Evolutionary conservation across 2,113 vertebrate species (phyloP).

Genomic region (Mormyrus lacerda): DNA sequence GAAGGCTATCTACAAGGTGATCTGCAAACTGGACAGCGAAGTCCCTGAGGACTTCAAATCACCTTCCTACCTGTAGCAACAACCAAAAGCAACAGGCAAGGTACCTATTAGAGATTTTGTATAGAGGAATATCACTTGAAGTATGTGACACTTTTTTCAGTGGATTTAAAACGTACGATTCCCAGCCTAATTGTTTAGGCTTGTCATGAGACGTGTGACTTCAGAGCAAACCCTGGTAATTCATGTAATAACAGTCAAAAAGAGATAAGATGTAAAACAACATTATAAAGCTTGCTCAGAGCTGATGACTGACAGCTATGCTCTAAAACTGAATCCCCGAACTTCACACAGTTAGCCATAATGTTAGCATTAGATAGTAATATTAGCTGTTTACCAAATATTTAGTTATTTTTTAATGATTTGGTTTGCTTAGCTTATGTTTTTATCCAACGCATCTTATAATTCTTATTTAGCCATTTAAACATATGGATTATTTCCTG

Average conservation of each 20-base stretch:
- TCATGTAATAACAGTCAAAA: not conserved
- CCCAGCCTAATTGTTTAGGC: not conserved
- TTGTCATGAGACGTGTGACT: not conserved
- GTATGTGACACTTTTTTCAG: conserved; percentile 1
- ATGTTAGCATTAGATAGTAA: not conserved
- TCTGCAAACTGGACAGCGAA: conserved; percentile 91
- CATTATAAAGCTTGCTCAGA: not conserved
- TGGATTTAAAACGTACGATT: conserved; percentile 3
- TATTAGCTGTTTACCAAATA: not conserved
- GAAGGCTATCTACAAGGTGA: conserved; percentile 96
- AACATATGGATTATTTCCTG: not conserved
- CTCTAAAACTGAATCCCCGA: not conserved
- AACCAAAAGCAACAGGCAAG: not conserved
- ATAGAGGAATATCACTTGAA: not conserved
- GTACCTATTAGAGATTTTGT: not conserved
- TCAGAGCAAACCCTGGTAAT: not conserved
- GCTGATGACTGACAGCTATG: not conserved
- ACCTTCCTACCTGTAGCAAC: conserved; percentile 62
- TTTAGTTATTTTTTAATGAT: not conserved
- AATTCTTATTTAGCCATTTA: not conserved
- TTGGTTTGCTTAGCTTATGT: not conserved
- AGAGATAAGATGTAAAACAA: not conserved
- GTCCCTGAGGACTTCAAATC: conserved; percentile 88
- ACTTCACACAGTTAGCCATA: not conserved
- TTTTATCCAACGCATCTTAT: not conserved